Evolutionary conservation across 2,888 invertebrate species (phyloP).

Genomic region (Epirrhoe tristata): DNA sequence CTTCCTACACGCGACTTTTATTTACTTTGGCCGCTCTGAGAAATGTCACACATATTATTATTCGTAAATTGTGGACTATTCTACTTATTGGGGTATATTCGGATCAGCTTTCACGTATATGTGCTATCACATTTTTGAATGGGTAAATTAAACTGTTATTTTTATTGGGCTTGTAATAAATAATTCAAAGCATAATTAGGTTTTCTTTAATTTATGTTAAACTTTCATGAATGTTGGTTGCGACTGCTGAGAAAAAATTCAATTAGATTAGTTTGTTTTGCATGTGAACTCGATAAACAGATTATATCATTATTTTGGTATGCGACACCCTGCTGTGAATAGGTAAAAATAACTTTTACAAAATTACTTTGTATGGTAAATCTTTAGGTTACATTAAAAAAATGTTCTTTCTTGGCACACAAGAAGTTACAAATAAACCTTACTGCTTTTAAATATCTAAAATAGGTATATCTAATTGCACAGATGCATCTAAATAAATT

Average conservation of each 20-base stretch:
- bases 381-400: no score
- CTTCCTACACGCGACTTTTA: constrained; percentile 51
- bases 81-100: constrained; percentile 31
- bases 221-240: constrained; percentile 5
- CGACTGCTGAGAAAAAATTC: constrained; percentile 1
- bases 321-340: constrained; percentile 9
- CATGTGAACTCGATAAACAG: constrained; percentile 12
- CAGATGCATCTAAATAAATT: no score
- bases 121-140: constrained; percentile 20
- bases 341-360: no score
- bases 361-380: not conserved
- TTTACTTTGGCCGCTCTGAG: constrained; percentile 44
- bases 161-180: constrained; percentile 6
- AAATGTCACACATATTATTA: constrained; percentile 30
- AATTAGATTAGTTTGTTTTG: constrained; percentile 5
- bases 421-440: no score
- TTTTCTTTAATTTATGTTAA: constrained; percentile 4
- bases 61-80: constrained; percentile 40
- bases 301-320: constrained; percentile 18
- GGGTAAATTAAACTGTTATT: constrained; percentile 18
- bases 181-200: constrained; percentile 7
- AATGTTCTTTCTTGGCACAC: no score
- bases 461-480: no score
- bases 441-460: no score
- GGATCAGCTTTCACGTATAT: constrained; percentile 24